phyloP scores from a whole-genome alignment of 1,140 invertebrate genomes.

The Bombus picipes region DNA sequence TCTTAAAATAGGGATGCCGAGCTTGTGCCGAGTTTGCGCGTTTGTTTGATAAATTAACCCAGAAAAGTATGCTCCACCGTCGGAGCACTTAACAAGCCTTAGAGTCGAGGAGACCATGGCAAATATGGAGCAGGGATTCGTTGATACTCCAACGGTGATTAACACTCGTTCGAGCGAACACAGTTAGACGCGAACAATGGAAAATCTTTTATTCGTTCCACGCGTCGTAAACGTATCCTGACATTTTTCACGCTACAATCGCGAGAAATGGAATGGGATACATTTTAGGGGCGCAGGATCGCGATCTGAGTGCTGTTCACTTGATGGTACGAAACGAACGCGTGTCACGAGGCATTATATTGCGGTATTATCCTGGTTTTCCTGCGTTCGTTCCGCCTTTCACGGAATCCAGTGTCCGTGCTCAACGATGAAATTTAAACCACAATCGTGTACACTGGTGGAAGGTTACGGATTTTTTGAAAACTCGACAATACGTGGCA shows the following conservation, averaged over 20 bases:
- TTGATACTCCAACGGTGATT: conserved; percentile 1
- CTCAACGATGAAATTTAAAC: conserved; percentile 76
- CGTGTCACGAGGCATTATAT: conserved; percentile 59
- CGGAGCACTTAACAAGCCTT: conserved; percentile 65
- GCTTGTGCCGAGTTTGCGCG: conserved; percentile 70
- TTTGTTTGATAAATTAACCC: conserved; percentile 78
- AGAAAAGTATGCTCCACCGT: conserved; percentile 65
- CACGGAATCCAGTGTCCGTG: conserved; percentile 44
- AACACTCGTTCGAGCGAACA: background rate
- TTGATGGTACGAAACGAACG: conserved; percentile 64
- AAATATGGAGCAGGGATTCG: conserved; percentile 35
- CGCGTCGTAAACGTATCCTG: background rate
- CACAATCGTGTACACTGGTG: conserved; percentile 69
- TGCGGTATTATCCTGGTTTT: conserved; percentile 53
- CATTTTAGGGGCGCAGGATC: background rate
- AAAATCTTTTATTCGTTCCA: background rate
- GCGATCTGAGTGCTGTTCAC: conserved; percentile 63
- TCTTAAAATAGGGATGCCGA: conserved; percentile 73
- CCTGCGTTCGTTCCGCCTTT: conserved; percentile 41
- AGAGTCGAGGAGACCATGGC: conserved; percentile 13
- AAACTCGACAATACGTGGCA: conserved; percentile 69
- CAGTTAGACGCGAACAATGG: background rate
- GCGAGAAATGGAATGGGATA: background rate
- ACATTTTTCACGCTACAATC: background rate
- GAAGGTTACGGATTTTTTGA: conserved; percentile 78